Evolutionary conservation across 2,113 vertebrate species (phyloP).

Genomic region (Psammodynastes pulverulentus): DNA sequence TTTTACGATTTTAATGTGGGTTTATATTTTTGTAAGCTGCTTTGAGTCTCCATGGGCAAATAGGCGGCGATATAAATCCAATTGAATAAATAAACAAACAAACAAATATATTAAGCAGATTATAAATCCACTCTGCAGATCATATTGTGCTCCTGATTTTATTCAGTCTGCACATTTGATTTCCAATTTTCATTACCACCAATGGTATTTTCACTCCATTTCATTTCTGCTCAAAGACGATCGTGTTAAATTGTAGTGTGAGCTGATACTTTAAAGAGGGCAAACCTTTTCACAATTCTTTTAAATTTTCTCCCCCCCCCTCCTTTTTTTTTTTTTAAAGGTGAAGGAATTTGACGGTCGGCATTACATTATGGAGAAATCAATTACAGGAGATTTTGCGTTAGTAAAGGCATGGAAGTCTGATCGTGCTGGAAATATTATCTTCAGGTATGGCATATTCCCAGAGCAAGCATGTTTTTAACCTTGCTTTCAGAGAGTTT

Average conservation of each 20-base stretch:
- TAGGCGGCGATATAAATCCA: too few species aligned
- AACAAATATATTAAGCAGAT: not conserved
- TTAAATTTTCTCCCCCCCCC: not conserved
- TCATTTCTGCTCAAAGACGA: not conserved
- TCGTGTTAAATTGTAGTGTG: not conserved
- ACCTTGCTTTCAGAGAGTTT: not conserved
- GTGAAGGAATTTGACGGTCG: slow-evolving; percentile 88
- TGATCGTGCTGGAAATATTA: slow-evolving; percentile 89
- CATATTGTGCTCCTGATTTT: not conserved
- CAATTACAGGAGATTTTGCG: slow-evolving; percentile 94
- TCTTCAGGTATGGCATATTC: slow-evolving; percentile 84
- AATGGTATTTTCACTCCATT: not conserved
- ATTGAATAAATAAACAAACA: too few species aligned
- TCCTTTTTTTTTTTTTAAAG: slow-evolving; percentile 70
- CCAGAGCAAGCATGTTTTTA: not conserved
- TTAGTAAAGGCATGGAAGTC: slow-evolving; percentile 97
- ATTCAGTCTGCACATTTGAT: not conserved
- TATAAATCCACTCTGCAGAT: not conserved
- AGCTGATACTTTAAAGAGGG: not conserved
- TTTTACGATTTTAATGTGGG: too few species aligned
- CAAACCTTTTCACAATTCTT: not conserved
- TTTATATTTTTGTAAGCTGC: too few species aligned
- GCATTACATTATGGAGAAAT: slow-evolving; percentile 89
- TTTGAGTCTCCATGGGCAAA: too few species aligned
- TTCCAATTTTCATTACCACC: not conserved